Base-by-base conservation (phyloP, 2,888 invertebrate genomes). In the Lithosia quadra region DNA sequence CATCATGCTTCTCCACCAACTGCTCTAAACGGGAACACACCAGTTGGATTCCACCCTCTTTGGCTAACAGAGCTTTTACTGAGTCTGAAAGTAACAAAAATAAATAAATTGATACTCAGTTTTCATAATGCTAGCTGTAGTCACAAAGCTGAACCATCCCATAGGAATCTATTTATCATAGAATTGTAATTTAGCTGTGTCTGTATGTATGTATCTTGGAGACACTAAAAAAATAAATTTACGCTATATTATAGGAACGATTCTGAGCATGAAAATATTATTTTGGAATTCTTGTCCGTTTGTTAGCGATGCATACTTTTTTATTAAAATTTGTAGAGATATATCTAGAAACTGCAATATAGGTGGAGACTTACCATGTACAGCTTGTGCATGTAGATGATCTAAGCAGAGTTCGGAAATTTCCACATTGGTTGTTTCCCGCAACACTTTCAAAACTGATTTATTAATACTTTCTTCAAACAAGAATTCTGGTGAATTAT, bases 321-420 rank as follows among this genome's bases (percentile, higher is more conserved):
- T n/a, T n/a, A n/a, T n/a, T n/a, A n/a, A n/a, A n/a, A n/a, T n/a
- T n/a, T n/a, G n/a, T n/a, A n/a, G 15, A 39, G 13, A 13, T 43
- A 43, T 43, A 18, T 18, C 18, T 43, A 18, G 43, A 43, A n/a
- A 7, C 9, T 1, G 9, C n/a, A 49, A 9, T 49, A n/a, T 9
- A n/a, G 13, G 8, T 34, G 18, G 1, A 7, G n/a, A 39, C 85
- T 91, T 92, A 97, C 97, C 97, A 92, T 97, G 96, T 88, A 97
- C 97, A 63, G 97, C 97, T 89, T 98, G 97, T 69, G 96, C 95
- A 87, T 97, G 96, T 77, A 98, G 93, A 83, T 97, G 95, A 83
- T 98, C 97, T 78, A 98, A 95, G 89, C 97, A 97, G 85, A 97
- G 91, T 87, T 97, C 97, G 8, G 97, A 97, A 76, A 97, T 95